Base-by-base conservation (phyloP, 2,888 invertebrate genomes). In the Bombylius major region DNA sequence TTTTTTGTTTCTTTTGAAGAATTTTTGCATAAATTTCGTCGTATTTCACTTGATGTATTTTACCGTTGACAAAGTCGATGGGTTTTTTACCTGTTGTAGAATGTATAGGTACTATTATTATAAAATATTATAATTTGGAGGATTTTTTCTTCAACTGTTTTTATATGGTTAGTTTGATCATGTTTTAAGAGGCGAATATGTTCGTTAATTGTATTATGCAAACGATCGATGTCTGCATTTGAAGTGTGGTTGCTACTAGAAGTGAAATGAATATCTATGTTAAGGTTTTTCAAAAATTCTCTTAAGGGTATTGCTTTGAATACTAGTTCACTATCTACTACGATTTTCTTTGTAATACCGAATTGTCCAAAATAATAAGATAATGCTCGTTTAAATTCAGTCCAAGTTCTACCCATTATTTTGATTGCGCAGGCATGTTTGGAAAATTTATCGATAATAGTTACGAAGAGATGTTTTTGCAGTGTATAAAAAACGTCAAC, bases 361-460 rank as follows among this genome's bases (percentile, higher is more conserved):
- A 61, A 39, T 11, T 53, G 57, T 33, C 55, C 58, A 23, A 56
- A 48, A n/a, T 61, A 61, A 42, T 59, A 59, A 9, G 31, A 45
- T 11, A 62, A 36, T 3, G 55, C 58, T 53, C 54, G 34, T 53
- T 61, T 62, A 32, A 59, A 61, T 14, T 45, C 14, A n/a, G 45
- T 45, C 45, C 45, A 45, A 4, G 59, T 56, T 48, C 60, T 55
- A 32, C 57, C 56, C 9, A 47, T 39, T 9, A 62, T 58, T 54
- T 56, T 60, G 4, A 59, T 58, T 9, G 64, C 64, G 50, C 55
- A 60, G 6, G 59, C 63, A 49, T 60, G 61, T 57, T 63, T 61
- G 9, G 63, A 56, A 47, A 65, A 65, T 42, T 62, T 58, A 32
- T 65, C 65, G 4, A 64, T 59, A 4, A 63, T 58, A 13, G 62